Conservation (phyloP, 2,797 vertebrate genomes). For the Melanotaenia nigrans region DNA sequence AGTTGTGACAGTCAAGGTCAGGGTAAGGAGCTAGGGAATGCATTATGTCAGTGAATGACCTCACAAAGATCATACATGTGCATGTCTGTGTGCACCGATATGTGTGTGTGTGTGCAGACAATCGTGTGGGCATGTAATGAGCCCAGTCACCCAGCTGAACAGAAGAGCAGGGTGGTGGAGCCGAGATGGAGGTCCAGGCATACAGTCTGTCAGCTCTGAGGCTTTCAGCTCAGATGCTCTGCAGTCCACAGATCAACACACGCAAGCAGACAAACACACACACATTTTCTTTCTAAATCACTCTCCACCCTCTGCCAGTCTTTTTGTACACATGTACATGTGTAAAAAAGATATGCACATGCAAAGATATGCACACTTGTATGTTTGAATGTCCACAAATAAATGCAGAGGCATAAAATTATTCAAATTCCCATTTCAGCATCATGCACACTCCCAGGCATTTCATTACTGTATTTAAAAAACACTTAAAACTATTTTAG, state of each 20-base stretch:
- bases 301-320: conserved; percentile 28
- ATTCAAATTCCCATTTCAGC: background rate
- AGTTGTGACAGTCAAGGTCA: background rate
- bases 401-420: conserved; percentile 9
- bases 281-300: conserved; percentile 31
- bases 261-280: conserved; percentile 11
- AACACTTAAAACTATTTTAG: background rate
- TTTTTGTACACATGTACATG: conserved; percentile 53
- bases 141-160: conserved; percentile 81
- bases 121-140: conserved; percentile 80
- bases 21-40: background rate
- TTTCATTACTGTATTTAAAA: background rate
- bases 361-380: conserved; percentile 10
- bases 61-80: conserved; percentile 4
- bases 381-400: conserved; percentile 13
- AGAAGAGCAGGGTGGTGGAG: conserved; percentile 77
- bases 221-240: conserved; percentile 80
- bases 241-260: conserved; percentile 55
- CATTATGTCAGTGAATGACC: conserved; percentile 14
- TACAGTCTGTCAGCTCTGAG: conserved; percentile 76
- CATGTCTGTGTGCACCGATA: background rate
- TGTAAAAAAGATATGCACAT: conserved; percentile 27
- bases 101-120: background rate
- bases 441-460: background rate
- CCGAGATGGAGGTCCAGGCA: conserved; percentile 83